Conservation (phyloP, 1,140 invertebrate species). For the Ptiloglossa arizonensis region DNA sequence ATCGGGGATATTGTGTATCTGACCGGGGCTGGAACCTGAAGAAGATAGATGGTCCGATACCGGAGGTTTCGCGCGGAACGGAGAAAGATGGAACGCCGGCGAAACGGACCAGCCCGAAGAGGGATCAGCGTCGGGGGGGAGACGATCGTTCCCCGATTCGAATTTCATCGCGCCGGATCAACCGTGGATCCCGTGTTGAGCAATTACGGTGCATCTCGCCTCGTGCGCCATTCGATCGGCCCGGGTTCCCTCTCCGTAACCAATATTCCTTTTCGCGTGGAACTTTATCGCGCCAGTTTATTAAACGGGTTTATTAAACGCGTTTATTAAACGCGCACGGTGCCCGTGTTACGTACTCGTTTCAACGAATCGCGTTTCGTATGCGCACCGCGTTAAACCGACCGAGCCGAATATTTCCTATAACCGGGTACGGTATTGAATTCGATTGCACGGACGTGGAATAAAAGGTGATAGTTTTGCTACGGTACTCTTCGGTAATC, state of each 20-base stretch:
- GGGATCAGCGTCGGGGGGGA: constrained; percentile 41
- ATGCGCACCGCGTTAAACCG: no score
- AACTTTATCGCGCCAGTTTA: no score
- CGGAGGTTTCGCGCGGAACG: constrained; percentile 37
- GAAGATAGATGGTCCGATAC: constrained; percentile 60
- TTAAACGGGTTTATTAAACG: no score
- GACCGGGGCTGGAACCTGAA: constrained; percentile 58
- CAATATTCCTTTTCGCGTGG: background rate
- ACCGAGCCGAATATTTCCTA: no score
- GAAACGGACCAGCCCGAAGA: constrained; percentile 26
- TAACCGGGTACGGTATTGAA: no score
- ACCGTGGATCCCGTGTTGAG: constrained; percentile 15
- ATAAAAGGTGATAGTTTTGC: no score
- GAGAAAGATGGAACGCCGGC: constrained; percentile 27
- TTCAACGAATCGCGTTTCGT: no score
- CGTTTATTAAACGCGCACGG: no score
- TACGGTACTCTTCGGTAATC: no score
- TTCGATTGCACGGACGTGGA: no score
- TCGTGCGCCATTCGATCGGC: background rate
- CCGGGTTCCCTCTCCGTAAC: background rate
- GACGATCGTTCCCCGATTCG: constrained; percentile 50
- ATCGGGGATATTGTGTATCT: constrained; percentile 64
- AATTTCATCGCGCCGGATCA: constrained; percentile 51
- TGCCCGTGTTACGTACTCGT: no score
- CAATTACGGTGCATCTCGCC: constrained; percentile 29